Percentiles rank a stretch among this genome's conserved stretches.
Evolutionary conservation across 37 sponge, comb jelly and placozoan species (phyloP).

Genomic region (Agelas oroides): DNA sequence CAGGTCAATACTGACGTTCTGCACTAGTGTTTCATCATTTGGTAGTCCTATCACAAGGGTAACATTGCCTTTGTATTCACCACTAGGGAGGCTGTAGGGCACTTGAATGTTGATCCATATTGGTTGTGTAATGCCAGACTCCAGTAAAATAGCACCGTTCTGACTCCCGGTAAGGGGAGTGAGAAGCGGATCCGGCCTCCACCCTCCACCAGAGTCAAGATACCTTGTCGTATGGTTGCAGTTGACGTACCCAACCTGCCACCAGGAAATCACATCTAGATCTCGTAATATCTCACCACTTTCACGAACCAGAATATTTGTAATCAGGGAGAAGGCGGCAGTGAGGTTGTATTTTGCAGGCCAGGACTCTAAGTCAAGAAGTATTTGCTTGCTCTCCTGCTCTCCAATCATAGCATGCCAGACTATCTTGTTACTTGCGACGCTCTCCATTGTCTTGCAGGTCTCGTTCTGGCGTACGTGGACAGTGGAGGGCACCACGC

Average conservation of each 20-base stretch:
- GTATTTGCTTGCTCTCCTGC: slow-evolving; percentile 24
- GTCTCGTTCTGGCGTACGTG: slow-evolving; percentile 36
- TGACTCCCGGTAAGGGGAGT: neutral
- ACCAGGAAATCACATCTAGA: neutral
- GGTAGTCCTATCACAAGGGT: neutral
- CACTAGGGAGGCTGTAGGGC: neutral
- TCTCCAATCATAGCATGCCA: slow-evolving; percentile 42
- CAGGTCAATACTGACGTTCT: neutral
- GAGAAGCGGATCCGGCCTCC: slow-evolving; percentile 36
- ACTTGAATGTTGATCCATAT: slow-evolving; percentile 16
- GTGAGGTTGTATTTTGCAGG: slow-evolving; percentile 4
- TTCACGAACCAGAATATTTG: neutral
- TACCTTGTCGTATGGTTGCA: slow-evolving; percentile 24
- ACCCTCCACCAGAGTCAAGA: slow-evolving; percentile 27
- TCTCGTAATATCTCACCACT: neutral
- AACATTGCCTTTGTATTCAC: slow-evolving; percentile 14
- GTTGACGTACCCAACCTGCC: slow-evolving; percentile 30
- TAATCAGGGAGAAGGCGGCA: neutral
- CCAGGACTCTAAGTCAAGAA: slow-evolving; percentile 21
- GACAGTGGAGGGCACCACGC: slow-evolving; percentile 27
- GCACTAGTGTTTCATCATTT: neutral
- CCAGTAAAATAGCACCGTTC: neutral
- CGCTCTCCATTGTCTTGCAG: neutral
- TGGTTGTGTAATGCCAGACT: slow-evolving; percentile 12
- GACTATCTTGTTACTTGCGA: neutral